Evolutionary conservation across 2,113 vertebrate genomes (phyloP).

Genomic region (Suricata suricatta): DNA sequence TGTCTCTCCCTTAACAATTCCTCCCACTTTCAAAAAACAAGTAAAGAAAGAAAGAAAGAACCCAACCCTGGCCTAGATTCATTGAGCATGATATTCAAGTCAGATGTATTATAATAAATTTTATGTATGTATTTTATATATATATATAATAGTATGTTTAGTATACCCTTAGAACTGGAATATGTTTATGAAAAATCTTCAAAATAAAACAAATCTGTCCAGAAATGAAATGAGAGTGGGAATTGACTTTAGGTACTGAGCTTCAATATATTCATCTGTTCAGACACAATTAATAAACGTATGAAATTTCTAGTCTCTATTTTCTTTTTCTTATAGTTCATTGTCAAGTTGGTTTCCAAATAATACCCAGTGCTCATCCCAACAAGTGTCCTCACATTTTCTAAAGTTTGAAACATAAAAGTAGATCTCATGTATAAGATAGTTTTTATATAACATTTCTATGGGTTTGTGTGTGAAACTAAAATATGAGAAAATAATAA

Average conservation of each 20-base stretch:
- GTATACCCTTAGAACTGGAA: neutral
- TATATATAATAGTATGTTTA: neutral
- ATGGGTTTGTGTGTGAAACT: neutral
- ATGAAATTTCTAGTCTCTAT: neutral
- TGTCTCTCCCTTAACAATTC: neutral
- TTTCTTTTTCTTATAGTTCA: neutral
- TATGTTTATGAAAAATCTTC: neutral
- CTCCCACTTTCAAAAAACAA: neutral
- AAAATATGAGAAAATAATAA: neutral
- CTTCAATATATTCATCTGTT: neutral
- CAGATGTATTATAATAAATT: neutral
- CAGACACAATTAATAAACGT: neutral
- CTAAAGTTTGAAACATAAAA: neutral
- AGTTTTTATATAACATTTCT: neutral
- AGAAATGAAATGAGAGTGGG: neutral
- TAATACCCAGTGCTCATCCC: no score
- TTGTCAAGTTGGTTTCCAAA: no score
- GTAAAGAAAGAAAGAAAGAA: neutral
- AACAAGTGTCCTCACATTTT: neutral
- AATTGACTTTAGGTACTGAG: neutral
- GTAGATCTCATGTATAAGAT: neutral
- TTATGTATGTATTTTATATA: neutral
- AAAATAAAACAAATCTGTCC: neutral
- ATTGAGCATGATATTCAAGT: neutral
- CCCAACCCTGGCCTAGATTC: neutral